Conservation (phyloP, 2,113 vertebrate species). For the Salminus brasiliensis region DNA sequence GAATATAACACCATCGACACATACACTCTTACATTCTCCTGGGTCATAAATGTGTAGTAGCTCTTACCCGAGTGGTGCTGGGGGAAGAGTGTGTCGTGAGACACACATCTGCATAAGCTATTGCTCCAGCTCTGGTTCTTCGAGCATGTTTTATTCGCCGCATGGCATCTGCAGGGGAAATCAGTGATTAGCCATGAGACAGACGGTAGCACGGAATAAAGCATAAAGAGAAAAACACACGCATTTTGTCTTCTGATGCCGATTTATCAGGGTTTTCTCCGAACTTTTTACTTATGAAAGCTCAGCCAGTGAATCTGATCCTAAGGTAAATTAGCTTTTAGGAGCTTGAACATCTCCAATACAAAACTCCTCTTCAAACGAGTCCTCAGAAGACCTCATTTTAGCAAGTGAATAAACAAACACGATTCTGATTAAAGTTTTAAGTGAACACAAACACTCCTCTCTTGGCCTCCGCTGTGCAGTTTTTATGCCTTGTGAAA, state of each 20-base stretch:
- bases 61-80: conserved; percentile 79
- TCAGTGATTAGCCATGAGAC: conserved; percentile 39
- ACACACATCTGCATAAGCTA: conserved; percentile 85
- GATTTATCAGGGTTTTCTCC: background rate
- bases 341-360: background rate
- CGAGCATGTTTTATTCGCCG: conserved; percentile 88
- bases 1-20: conserved; percentile 7
- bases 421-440: background rate
- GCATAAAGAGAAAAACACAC: background rate
- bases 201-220: background rate
- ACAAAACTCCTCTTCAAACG: background rate
- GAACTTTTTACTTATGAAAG: background rate
- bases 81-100: conserved; percentile 77
- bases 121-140: conserved; percentile 86
- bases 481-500: background rate
- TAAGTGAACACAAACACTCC: background rate
- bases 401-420: background rate
- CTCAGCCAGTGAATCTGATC: background rate
- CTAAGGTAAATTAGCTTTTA: background rate
- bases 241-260: background rate
- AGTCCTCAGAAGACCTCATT: background rate
- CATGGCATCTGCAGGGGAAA: conserved; percentile 79
- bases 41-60: conserved; percentile 37
- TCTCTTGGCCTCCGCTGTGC: background rate
- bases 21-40: conserved; percentile 3